phyloP scores from a whole-genome alignment of 2,888 invertebrate species.

The Euzophera pinguis region DNA sequence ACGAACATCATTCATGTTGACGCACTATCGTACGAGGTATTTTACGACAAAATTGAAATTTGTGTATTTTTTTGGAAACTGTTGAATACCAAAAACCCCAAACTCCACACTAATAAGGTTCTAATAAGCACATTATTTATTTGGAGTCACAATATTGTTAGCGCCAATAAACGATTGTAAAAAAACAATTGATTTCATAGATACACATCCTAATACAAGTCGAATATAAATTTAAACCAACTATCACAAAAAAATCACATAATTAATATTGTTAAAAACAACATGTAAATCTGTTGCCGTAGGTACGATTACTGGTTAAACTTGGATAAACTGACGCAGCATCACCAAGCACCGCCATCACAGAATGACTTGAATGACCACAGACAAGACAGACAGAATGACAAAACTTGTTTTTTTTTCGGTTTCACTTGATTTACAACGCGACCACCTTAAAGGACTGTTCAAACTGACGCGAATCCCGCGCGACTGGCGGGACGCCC shows the following conservation, averaged over 20 bases:
- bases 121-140: conserved; percentile 52
- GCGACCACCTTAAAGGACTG: too few relatives aligned
- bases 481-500: too few relatives aligned
- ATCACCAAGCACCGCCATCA: conserved; percentile 73
- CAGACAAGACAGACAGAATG: background rate
- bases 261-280: conserved; percentile 36
- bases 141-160: conserved; percentile 55
- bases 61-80: background rate
- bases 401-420: too few relatives aligned
- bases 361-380: conserved; percentile 47
- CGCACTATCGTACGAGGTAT: conserved; percentile 23
- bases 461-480: too few relatives aligned
- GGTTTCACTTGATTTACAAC: too few relatives aligned
- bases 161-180: conserved; percentile 50
- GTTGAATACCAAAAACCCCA: conserved; percentile 10
- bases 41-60: conserved; percentile 16
- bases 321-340: conserved; percentile 60
- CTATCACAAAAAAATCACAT: conserved; percentile 26
- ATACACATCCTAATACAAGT: conserved; percentile 36
- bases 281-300: conserved; percentile 47
- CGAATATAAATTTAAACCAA: conserved; percentile 24
- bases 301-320: conserved; percentile 50
- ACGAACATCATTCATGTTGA: conserved; percentile 75
- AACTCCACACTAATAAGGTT: conserved; percentile 44
- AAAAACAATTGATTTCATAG: conserved; percentile 35